Base-by-base conservation (phyloP, 2,113 vertebrate genomes). In the Lethenteron camtschaticum region DNA sequence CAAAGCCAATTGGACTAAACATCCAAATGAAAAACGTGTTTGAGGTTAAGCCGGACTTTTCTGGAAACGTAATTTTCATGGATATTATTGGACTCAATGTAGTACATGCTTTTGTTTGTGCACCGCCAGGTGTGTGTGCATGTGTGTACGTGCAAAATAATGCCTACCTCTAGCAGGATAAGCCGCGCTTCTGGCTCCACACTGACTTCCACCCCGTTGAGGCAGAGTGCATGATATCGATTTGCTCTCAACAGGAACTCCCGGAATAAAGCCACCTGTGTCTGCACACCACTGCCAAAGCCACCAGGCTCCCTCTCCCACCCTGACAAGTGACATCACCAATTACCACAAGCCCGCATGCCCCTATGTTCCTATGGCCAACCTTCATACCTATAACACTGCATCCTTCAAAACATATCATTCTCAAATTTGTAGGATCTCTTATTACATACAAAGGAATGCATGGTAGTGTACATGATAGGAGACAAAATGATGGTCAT, bases 231-330 rank as follows among this genome's bases (percentile, higher is more conserved):
- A 77, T 78, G 86, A 75, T 99, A 99, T 68, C 92, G 96, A 79
- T 89, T 90, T 71, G 88, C 88, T 79, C 87, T 80, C 72, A 96
- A 80, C 0, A 99, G 77, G 79, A 99, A 99, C 69, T 95, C 88
- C 75, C 87, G 83, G 77, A 99, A 96, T 73, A 85, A 72, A 74
- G 74, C 57, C 57, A 80, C 69, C 78, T 95, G 91, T 70, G 86
- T 84, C 73, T 81, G 41, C 41, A 41, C 41, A 41, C 41, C 85
- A 77, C 76, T 83, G 0, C 79, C 76, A 68, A 83, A 80, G 2
- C 70, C 18, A 57, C 79, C 82, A 68, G 79, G 82, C 73, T 75
- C 74, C 73, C 84, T 83, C 63, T 83, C 91, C 88, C 59, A 71
- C 12, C 16, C 41, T 56, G 16, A 66, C 24, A 71, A 2, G 55